Conservation (phyloP, 2,888 invertebrate species). For the Plagodis pulveraria region DNA sequence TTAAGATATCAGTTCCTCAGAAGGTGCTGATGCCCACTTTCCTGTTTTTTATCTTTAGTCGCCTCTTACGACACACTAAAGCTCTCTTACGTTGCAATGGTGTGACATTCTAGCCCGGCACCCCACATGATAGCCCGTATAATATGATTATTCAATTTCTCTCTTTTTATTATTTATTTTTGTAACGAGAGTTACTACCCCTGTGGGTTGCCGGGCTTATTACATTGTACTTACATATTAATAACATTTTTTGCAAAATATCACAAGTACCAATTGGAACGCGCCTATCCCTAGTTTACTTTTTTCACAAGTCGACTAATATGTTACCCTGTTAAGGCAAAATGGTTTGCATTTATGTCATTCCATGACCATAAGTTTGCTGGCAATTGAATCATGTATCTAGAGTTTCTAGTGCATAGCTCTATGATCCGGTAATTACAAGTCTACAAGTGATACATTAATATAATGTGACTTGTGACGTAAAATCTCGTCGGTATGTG, state of each 20-base stretch:
- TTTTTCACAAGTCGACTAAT: constrained; percentile 69
- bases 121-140: too few relatives aligned
- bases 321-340: constrained; percentile 64
- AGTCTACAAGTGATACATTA: constrained; percentile 8
- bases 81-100: too few relatives aligned
- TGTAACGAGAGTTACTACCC: too few relatives aligned
- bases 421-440: constrained; percentile 5
- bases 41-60: too few relatives aligned
- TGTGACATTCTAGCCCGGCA: too few relatives aligned
- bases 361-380: constrained; percentile 61
- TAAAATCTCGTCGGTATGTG: too few relatives aligned
- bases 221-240: constrained; percentile 5
- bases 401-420: constrained; percentile 24
- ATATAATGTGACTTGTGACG: not conserved
- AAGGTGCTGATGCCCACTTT: too few relatives aligned
- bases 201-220: too few relatives aligned
- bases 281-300: constrained; percentile 38
- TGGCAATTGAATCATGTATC: constrained; percentile 73
- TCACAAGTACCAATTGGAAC: constrained; percentile 25
- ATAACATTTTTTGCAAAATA: constrained; percentile 4
- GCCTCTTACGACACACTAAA: too few relatives aligned
- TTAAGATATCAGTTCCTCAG: too few relatives aligned
- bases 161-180: too few relatives aligned
- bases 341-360: constrained; percentile 66
- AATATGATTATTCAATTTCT: too few relatives aligned